Evolutionary conservation across 1,140 invertebrate genomes (phyloP), one percentile per base, ranked within the genome.

Genomic region (Macrobrachium rosenbergii): DNA sequence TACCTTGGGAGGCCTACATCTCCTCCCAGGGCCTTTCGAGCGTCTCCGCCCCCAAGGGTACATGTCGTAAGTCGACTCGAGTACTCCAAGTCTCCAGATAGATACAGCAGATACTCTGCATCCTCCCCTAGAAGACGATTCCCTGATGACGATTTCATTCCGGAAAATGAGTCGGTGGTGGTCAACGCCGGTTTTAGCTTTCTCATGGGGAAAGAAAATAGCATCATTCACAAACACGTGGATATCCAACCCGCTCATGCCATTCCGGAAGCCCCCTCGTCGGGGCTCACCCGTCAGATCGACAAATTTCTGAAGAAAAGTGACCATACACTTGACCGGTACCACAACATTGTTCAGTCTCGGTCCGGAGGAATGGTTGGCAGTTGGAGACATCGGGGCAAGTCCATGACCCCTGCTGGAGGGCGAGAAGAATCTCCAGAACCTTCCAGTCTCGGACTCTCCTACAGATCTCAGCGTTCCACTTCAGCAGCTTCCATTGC

Each of bases 301-400:
- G 93, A 95, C 28, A 95, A 95, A 88, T 97, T 97, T 90, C 92
- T 97, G 11, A 94, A 94, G 90, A 94, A 95, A 81, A 97, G 96
- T 5, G 96, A 97, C 91, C 96, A 97, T 91, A 94, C 96, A 0
- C 96, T 96, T 94, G 95, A 97, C 89, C 96, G 96, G 90, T 97
- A 96, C 96, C 93, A 93, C 85, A 93, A 94, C 14, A 8, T 88
- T n/a, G 37, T 88, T 59, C 79, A 83, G 81, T 87, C 88, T 63
- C 83, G 88, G 16, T 83, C 80, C 23, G 62, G n/a, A 63, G 78
- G 59, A 21, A 43, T 11, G 28, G 88, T 60, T 52, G 64, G 52
- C 83, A 69, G 75, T 87, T 83, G 11, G 37, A n/a, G 62, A 87
- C 82, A 16, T 67, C 83, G n/a, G n/a, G 72, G 21, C 45, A 37